A percentile compares a stretch with the other conserved stretches of the same genome.
phyloP scores from a whole-genome alignment of 92 coral and sea anemone species.

The Epizoanthus ramosus region DNA sequence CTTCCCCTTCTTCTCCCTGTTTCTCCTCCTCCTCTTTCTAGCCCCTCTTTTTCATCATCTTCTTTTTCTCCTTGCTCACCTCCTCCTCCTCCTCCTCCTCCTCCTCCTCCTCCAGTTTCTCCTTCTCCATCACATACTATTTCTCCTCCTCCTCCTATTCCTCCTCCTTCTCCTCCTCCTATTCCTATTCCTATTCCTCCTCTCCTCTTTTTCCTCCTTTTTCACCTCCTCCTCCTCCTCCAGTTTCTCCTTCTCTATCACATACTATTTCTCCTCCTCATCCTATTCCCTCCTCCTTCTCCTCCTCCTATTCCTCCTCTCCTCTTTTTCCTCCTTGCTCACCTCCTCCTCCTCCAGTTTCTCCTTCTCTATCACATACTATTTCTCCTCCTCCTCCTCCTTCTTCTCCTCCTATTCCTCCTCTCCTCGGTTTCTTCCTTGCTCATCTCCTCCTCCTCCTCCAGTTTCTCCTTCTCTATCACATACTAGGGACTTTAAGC shows the following conservation, averaged over 20 bases:
- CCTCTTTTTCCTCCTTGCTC: no score
- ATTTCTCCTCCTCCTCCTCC: no score
- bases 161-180: neutral
- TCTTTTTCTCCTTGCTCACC: neutral
- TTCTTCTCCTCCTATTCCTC: no score
- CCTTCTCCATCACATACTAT: conserved; percentile 3
- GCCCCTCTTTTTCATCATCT: neutral
- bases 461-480: neutral
- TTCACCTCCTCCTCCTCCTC: neutral
- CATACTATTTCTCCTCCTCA: neutral
- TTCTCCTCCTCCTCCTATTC: neutral
- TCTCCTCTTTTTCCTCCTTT: neutral
- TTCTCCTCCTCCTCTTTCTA: neutral
- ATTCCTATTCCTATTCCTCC: neutral
- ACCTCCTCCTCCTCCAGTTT: no score
- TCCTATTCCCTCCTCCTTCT: neutral
- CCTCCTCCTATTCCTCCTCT: no score
- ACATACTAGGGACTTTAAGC: no score
- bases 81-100: neutral
- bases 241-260: neutral
- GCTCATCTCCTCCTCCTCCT: no score
- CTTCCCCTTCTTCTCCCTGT: neutral
- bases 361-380: no score
- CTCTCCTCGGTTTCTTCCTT: no score
- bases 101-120: neutral